Base-by-base conservation (phyloP, 2,113 vertebrate genomes). In the Lasiurus cinereus region DNA sequence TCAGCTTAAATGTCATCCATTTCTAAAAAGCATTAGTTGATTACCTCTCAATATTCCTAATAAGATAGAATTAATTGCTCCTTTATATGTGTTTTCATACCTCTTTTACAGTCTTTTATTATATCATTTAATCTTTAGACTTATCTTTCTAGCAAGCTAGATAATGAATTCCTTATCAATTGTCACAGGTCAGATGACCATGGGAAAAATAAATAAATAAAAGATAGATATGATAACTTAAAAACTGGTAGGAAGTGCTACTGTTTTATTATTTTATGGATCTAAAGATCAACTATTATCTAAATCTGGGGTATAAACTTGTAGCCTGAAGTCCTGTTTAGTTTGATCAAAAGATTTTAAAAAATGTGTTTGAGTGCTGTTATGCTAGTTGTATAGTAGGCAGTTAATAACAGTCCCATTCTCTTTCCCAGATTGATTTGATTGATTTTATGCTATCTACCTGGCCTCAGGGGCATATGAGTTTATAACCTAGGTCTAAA, bases 21-120 rank as follows among this genome's bases (percentile, higher is more conserved):
- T 29, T 85, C 4, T 74, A 83, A 87, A 43, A 64, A 82, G 33
- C 2, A 91, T 50, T 73, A 59, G 18, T 4, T 83, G 24, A 79
- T 4, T 14, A 92, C 6, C 18, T 78, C n/a, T 59, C 39, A 43
- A 48, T 39, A 96, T 70, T 94, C 12, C 33, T 85, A 92, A 92
- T 15, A 83, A 91, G 24, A 33, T 24, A 92, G 36, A 85, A 76
- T 48, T 46, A 46, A 50, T 22, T 72, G 7, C 31, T 93, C 27
- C 39, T 83, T 74, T 36, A 54, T 31, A 52, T 64, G 6, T 80
- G 52, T 46, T 90, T 86, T 92, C 33, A 77, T 27, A 74, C 12
- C 21, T 56, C 21, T 87, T 16, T 27, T 86, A 90, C 1, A 77
- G 43, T 73, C 11, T 10, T 95, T 94, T 48, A 79, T 59, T 46